Evolutionary conservation across 2,888 invertebrate species (phyloP).

Genomic region (Ormia ochracea): DNA sequence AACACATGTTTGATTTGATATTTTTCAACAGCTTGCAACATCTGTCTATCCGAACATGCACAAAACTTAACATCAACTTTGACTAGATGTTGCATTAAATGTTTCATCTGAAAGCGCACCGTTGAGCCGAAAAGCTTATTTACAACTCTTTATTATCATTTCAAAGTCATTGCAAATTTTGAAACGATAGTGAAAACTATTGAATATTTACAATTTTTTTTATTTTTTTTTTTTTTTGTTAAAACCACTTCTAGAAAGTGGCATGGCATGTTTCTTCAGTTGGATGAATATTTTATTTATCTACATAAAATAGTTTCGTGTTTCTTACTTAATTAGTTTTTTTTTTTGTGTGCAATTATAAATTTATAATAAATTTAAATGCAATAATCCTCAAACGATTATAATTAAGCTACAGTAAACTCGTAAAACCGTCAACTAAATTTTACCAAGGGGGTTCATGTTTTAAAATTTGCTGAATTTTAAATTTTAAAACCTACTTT

Average conservation of each 20-base stretch:
- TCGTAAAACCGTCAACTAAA: too few species aligned
- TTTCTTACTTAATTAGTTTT: conserved; percentile 27
- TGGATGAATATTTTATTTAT: conserved; percentile 35
- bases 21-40: conserved; percentile 23
- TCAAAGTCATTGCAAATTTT: conserved; percentile 34
- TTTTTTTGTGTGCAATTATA: conserved; percentile 10
- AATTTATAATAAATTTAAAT: background rate
- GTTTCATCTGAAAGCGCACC: background rate
- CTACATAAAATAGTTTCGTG: conserved; percentile 1
- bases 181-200: conserved; percentile 63
- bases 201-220: conserved; percentile 33
- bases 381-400: conserved; percentile 25
- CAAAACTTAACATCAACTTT: background rate
- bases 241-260: conserved; percentile 57
- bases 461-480: too few species aligned
- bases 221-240: conserved; percentile 11
- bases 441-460: too few species aligned
- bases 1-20: conserved; percentile 22
- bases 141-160: conserved; percentile 17
- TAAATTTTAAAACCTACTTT: too few species aligned
- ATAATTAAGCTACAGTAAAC: too few species aligned
- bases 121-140: conserved; percentile 13
- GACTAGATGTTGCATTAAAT: background rate
- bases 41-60: background rate
- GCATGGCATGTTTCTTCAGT: conserved; percentile 55